Evolutionary conservation across 2,888 invertebrate genomes (phyloP), one percentile per base, ranked within the genome.

Genomic region (Melieria crassipennis): DNA sequence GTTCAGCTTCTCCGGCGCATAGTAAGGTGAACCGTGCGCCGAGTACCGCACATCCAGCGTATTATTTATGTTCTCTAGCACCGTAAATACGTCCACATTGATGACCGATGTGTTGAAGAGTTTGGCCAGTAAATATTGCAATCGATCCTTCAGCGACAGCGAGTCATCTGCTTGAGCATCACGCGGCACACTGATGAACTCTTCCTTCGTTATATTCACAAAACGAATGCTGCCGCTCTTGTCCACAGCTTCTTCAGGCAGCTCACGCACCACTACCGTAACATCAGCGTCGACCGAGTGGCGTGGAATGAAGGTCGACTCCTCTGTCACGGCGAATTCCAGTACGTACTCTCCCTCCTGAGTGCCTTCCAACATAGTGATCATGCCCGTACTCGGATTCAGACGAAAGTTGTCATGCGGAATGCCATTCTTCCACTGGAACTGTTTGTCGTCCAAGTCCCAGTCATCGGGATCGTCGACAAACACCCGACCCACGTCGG

Each of bases 391-490:
- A 71, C 91, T 90, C 48, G 88, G 87, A 79, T 95, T 91, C 6
- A 98, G 89, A 42, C 90, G 89, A 85, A 97, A 97, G 80, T 91
- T 89, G 0, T 90, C 89, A 76, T 91, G 90, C 6, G 81, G 78
- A 46, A 83, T 80, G 13, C 86, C 85, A 52, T 80, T 79, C 55
- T 88, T 85, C 93, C 94, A 95, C 74, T 88, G 89, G 84, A 97
- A 99, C 11, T 89, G 87, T 87, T 99, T 99, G 86, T 99, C 97
- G 0, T 91, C 91, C 64, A 97, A 87, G 86, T 99, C 99, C 98
- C 98, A 99, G 84, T 99, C 99, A 82, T 99, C 99, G 0, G 92
- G 91, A 87, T 99, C 99, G 58, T 94, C 91, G 0, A 98, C 98
- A 87, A 94, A 99, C 1, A 87, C 84, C 0, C 95, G 89, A 0